Evolutionary conservation across 1,140 invertebrate species (phyloP).

Genomic region (Neuroterus valhalla): DNA sequence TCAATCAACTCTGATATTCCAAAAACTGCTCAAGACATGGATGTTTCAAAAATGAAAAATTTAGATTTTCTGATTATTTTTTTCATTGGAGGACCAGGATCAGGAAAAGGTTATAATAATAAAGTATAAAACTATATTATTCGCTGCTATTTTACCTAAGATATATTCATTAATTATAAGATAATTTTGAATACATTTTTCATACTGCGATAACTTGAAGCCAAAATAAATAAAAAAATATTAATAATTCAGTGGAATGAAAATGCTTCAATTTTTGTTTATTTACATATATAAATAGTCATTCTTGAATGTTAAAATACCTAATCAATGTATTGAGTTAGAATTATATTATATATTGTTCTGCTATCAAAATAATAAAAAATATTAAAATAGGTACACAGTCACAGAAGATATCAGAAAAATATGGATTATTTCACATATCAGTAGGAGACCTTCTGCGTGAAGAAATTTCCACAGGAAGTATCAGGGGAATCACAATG

Average conservation of each 20-base stretch:
- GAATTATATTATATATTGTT: no score
- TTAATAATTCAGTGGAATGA: no score
- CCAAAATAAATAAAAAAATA: no score
- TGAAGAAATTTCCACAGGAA: conserved; percentile 44
- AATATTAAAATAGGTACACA: conserved; percentile 43
- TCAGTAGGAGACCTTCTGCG: conserved; percentile 46
- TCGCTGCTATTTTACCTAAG: no score
- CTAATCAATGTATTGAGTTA: no score
- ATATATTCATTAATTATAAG: no score
- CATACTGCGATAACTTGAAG: no score
- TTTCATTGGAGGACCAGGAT: conserved; percentile 51
- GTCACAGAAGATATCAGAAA: conserved; percentile 43
- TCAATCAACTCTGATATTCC: neutral
- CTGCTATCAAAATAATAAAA: neutral
- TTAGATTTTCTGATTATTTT: conserved; percentile 43
- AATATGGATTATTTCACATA: conserved; percentile 44
- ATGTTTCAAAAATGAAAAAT: conserved; percentile 43
- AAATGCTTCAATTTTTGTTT: no score
- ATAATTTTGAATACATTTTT: no score
- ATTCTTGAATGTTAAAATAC: no score
- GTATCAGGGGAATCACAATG: conserved; percentile 41
- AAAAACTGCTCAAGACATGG: neutral
- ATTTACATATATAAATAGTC: no score
- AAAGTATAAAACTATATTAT: conserved; percentile 18
- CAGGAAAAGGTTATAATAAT: conserved; percentile 46